Base-by-base conservation (phyloP, 2,888 invertebrate species). In the Lepidochitona cinerea region DNA sequence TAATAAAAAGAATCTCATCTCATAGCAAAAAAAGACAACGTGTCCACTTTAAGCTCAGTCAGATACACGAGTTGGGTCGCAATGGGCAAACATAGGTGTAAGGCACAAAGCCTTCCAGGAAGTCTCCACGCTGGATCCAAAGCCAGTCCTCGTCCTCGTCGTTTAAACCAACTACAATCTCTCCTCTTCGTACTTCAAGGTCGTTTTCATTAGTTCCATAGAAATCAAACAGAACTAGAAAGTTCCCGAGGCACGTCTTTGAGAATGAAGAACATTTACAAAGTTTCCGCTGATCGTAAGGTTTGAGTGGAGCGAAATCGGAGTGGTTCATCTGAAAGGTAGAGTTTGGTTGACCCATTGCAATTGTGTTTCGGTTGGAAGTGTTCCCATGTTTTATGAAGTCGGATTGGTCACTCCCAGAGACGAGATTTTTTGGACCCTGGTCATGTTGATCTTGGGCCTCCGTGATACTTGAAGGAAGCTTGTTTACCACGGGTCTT, bases 141-240 rank as follows among this genome's bases (percentile, higher is more conserved):
- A 95, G 97, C 98, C 98, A 98, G 90, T 97, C 97, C 0, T 96
- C 95, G 91, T 98, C 97, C 89, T 97, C 97, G 86, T 96, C 93
- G 91, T 98, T 98, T 14, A 98, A 91, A 18, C 98, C 96, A 74
- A 97, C 97, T n/a, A 98, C 97, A 91, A 97, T 96, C 89, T 98
- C 97, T 0, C 97, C 97, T 67, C 97, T 92, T 86, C 97, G 96
- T 0, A 98, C 97, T 52, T 95, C 96, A 0, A 97, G 95, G 90
- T 98, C 98, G 87, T 97, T 97, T 89, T 97, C 97, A 88, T 97
- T 97, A 41, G 96, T 92, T 0, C 97, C 97, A 52, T 96, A 95
- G 89, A 97, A 98, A 0, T 97, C 96, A 91, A 97, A 98, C 23
- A 98, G 92, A 0, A 97, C 97, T 79, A 97, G 96, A 88, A 96